phyloP scores from a whole-genome alignment of 2,797 vertebrate genomes.

The Pangasius mekongensis region DNA sequence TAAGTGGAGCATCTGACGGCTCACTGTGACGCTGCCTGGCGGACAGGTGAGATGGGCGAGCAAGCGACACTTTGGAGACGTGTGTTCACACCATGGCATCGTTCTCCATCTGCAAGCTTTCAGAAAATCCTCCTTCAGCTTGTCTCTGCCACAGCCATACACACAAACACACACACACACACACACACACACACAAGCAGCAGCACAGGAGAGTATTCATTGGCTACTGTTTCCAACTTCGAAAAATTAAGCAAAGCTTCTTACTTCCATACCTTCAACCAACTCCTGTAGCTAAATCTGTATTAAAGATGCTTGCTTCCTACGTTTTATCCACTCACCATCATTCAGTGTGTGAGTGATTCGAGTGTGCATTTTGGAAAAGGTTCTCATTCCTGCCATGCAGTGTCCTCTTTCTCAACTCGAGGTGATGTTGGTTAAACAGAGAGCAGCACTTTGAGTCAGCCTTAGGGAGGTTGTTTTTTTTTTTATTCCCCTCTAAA shows the following conservation, averaged over 20 bases:
- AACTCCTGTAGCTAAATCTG: constrained; percentile 21
- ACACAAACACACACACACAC: constrained; percentile 40
- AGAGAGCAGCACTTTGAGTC: constrained; percentile 32
- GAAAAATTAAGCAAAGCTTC: constrained; percentile 30
- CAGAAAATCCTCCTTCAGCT: constrained; percentile 59
- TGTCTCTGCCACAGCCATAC: constrained; percentile 54
- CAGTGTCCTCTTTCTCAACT: constrained; percentile 40
- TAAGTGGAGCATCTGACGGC: constrained; percentile 81
- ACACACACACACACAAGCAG: constrained; percentile 40
- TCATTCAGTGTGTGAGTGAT: neutral
- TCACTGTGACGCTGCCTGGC: constrained; percentile 71
- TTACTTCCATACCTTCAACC: neutral
- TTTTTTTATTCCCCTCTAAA: constrained; percentile 58
- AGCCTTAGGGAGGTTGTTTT: constrained; percentile 41
- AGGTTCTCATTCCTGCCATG: constrained; percentile 16
- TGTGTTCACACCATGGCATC: constrained; percentile 77
- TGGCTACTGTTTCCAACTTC: constrained; percentile 23
- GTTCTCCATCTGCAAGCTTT: constrained; percentile 79
- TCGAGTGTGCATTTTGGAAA: constrained; percentile 13
- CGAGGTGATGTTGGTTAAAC: constrained; percentile 47
- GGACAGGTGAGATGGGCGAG: constrained; percentile 81
- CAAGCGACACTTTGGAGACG: constrained; percentile 75
- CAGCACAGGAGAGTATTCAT: constrained; percentile 17
- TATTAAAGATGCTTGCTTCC: neutral
- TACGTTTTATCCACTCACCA: neutral